Evolutionary conservation across 2,888 invertebrate genomes (phyloP).

Genomic region (Drosophila imparisetae): DNA sequence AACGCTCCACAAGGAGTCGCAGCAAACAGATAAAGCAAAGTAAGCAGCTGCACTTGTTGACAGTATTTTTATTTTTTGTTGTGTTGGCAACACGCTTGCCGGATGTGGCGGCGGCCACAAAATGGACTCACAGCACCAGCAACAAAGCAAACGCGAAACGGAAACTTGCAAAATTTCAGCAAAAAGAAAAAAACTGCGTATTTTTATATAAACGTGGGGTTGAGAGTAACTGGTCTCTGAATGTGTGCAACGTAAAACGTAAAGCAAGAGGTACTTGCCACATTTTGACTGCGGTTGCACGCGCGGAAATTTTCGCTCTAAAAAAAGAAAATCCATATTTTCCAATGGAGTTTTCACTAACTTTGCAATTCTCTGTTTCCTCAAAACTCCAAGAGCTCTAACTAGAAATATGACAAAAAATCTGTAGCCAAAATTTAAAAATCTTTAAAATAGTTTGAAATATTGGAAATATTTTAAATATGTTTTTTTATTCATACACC

Average conservation of each 20-base stretch:
- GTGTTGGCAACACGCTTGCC: conserved; percentile 41
- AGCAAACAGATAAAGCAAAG: conserved; percentile 51
- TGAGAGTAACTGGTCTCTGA: not conserved
- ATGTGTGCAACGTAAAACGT: not conserved
- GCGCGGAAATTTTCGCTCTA: conserved; percentile 1
- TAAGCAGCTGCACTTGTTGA: conserved; percentile 67
- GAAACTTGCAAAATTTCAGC: conserved; percentile 54
- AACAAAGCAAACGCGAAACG: conserved; percentile 46
- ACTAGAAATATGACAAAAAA: not conserved
- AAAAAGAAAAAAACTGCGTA: conserved; percentile 4
- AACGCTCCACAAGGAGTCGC: conserved; percentile 20
- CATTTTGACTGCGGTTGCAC: conserved; percentile 27
- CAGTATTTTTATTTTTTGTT: conserved; percentile 1
- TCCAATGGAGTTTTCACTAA: not conserved
- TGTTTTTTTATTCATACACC: not conserved
- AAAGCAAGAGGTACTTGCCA: not conserved
- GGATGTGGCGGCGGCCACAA: conserved; percentile 30
- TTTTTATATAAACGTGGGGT: conserved; percentile 13
- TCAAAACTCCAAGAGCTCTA: not conserved
- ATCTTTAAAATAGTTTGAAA: not conserved
- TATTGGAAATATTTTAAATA: not conserved
- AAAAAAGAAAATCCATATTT: not conserved
- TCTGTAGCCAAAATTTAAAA: not conserved
- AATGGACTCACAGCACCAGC: conserved; percentile 42
- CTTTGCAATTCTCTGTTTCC: conserved; percentile 1